Base-by-base conservation (phyloP, 2,888 invertebrate genomes). In the Proisotoma minuta region DNA sequence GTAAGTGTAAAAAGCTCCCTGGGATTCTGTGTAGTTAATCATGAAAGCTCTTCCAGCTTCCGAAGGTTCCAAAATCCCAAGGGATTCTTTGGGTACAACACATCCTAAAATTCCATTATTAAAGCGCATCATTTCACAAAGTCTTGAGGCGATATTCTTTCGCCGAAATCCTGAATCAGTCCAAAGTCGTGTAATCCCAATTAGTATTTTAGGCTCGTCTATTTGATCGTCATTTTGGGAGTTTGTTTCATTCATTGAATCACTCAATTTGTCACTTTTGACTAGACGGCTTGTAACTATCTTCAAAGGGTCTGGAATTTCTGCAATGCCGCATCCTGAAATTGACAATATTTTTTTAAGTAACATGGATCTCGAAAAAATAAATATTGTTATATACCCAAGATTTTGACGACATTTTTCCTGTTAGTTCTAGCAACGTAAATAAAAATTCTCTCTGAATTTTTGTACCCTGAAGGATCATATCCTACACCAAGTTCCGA, bases 61-160 rank as follows among this genome's bases (percentile, higher is more conserved):
- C 0, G 69, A 69, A 3, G 73, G 73, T 48, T 73, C 73, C 20
- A 71, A 53, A 53, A 73, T 73, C 8, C 69, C 73, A 22, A 73
- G n/a, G 48, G 67, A 61, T 26, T 62, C 43, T 56, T 66, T 71
- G 1, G 66, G 59, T 26, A 73, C 52, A 8, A 73, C 59, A 29
- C 54, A 58, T 8, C 68, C 67, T 1, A 64, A 65, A 28, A 71
- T 64, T 1, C 69, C 66, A 56, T 54, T 61, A 48, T 68, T 56
- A 43, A 67, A 57, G 18, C 69, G 60, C 10, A 66, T 52, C 5
- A 60, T 57, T 22, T 73, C 73, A 40, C 68, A 61, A 1, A 73
- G 26, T n/a, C 64, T 58, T 12, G 62, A 60, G 8, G 71, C 73
- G 12, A 73, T 66, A 27, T 63, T 54, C 43, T 59, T 68, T 29